These are phyloP conservation scores for Arrhamphus sclerolepis DNA, from an alignment of 2,797 vertebrate species.

Conservation along the genomic window DNA sequence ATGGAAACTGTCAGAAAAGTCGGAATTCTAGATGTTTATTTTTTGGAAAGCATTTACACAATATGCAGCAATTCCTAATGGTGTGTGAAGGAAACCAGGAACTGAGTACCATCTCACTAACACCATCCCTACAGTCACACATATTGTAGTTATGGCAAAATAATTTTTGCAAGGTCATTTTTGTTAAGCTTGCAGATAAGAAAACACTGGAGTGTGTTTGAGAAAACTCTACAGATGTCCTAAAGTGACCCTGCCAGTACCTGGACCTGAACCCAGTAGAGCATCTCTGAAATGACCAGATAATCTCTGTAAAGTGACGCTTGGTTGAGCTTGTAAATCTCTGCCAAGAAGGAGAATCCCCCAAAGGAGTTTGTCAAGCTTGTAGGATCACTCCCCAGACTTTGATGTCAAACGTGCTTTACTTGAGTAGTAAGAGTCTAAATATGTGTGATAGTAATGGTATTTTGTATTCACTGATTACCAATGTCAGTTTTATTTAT, in stretches of 20 bases:
- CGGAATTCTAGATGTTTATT: too few species aligned
- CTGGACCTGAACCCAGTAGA: constrained; percentile 2
- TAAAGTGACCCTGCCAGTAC: neutral
- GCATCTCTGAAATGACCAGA: neutral
- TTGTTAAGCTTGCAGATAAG: too few species aligned
- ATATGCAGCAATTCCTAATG: neutral
- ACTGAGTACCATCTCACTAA: neutral
- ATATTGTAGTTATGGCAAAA: neutral
- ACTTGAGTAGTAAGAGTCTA: neutral
- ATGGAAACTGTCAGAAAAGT: too few species aligned
- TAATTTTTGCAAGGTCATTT: too few species aligned
- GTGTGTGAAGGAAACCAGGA: neutral
- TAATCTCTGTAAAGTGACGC: neutral
- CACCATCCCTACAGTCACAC: neutral
- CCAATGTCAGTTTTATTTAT: too few species aligned
- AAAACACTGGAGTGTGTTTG: neutral
- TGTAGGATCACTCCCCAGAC: constrained; percentile 1
- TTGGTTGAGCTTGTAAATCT: neutral
- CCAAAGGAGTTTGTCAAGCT: neutral
- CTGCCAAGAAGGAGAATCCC: constrained; percentile 9
- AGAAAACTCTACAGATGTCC: neutral
- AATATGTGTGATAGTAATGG: neutral
- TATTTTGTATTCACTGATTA: neutral
- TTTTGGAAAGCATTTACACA: neutral
- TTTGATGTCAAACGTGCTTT: neutral